phyloP scores from a whole-genome alignment of 2,888 invertebrate species.

The Tetranychus truncatus region DNA sequence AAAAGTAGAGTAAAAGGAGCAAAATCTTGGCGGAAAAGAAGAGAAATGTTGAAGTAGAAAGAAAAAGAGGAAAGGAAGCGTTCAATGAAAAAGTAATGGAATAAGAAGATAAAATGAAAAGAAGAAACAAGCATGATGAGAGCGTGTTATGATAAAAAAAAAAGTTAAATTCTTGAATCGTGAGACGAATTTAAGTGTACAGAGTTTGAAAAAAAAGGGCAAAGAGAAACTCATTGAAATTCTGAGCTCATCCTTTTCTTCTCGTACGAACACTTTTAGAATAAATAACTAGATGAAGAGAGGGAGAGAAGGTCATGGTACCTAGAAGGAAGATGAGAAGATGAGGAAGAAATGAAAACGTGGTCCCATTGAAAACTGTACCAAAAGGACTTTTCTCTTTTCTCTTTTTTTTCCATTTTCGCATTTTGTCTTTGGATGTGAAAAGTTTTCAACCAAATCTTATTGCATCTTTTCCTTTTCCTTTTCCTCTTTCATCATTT shows the following conservation, averaged over 20 bases:
- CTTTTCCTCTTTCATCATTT: background rate
- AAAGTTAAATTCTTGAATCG: background rate
- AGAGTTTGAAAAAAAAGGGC: background rate
- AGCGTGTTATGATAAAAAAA: background rate
- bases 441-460: background rate
- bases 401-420: background rate
- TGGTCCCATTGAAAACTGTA: background rate
- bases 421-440: background rate
- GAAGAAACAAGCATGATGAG: background rate
- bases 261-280: background rate
- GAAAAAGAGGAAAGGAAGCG: background rate
- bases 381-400: background rate
- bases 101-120: background rate
- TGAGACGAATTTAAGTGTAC: background rate
- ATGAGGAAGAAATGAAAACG: background rate
- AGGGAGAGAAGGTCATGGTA: slow-evolving; percentile 3
- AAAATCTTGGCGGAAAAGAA: background rate
- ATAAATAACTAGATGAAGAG: slow-evolving; percentile 7
- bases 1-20: no score
- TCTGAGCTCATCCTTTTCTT: background rate
- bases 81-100: background rate
- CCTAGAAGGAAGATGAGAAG: background rate
- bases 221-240: background rate
- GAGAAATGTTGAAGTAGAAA: background rate
- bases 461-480: background rate